Conservation (phyloP, 2,113 vertebrate species). For the Gila orcuttii region DNA sequence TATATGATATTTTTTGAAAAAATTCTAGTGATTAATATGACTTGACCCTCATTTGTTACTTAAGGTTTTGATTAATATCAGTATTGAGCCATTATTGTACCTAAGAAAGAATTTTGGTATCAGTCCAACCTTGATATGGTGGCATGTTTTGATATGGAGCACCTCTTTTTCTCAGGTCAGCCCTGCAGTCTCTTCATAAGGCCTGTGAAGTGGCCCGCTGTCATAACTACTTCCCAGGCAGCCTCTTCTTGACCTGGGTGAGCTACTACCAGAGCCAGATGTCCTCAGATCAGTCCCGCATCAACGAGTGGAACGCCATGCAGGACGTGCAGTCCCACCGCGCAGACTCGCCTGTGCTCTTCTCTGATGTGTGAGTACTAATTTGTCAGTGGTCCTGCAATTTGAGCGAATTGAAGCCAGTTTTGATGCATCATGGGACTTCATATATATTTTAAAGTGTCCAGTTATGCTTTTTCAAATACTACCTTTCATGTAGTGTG, state of each 20-base stretch:
- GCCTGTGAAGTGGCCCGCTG: slow-evolving; percentile 93
- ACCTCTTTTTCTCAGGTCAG: slow-evolving; percentile 80
- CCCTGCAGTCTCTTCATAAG: slow-evolving; percentile 95
- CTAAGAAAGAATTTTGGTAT: neutral
- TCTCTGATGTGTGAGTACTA: slow-evolving; percentile 91
- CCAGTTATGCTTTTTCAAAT: too few relatives aligned
- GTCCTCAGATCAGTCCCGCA: slow-evolving; percentile 89
- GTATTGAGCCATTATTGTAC: neutral
- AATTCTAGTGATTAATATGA: neutral
- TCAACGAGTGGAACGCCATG: slow-evolving; percentile 99
- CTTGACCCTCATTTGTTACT: neutral
- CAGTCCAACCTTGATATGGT: neutral
- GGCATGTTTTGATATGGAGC: neutral
- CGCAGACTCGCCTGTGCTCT: slow-evolving; percentile 91
- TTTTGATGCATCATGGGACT: neutral
- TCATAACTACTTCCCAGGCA: slow-evolving; percentile 96
- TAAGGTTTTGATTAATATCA: neutral
- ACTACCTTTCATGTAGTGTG: too few relatives aligned
- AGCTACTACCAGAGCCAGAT: slow-evolving; percentile 98
- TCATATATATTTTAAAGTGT: neutral
- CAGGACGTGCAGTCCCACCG: slow-evolving; percentile 96
- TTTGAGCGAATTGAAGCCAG: neutral
- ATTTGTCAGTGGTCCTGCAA: neutral
- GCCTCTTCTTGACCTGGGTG: slow-evolving; percentile 97
- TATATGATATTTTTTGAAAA: neutral